These are phyloP conservation scores for Zosterops japonicus DNA, from an alignment of 2,113 vertebrate species.

Conservation along the genomic window DNA sequence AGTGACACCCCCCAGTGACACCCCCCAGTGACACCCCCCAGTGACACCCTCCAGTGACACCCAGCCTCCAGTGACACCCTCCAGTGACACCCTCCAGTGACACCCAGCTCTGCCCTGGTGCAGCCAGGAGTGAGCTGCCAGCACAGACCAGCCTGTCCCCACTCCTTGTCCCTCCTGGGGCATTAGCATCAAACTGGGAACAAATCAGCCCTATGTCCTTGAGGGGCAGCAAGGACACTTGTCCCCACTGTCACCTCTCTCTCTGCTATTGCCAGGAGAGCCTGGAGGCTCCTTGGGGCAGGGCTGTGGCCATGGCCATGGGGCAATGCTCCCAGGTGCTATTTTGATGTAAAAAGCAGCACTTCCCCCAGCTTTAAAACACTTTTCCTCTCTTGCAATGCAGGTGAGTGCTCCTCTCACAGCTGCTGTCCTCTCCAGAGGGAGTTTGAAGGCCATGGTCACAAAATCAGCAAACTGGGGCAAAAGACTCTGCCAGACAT, in stretches of 20 bases:
- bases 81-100: too few relatives aligned
- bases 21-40: too few relatives aligned
- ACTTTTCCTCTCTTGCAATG: neutral
- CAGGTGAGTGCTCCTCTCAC: neutral
- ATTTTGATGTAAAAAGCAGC: neutral
- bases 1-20: neutral
- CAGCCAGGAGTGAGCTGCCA: neutral
- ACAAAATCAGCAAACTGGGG: neutral
- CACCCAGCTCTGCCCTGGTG: neutral
- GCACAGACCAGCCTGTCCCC: too few relatives aligned
- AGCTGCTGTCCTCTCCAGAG: neutral
- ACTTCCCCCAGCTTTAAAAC: neutral
- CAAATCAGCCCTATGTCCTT: neutral
- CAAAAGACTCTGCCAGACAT: neutral
- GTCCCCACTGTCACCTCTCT: neutral
- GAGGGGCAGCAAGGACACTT: neutral
- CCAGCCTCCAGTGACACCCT: neutral
- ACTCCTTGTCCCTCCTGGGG: neutral
- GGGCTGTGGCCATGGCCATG: neutral
- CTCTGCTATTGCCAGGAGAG: neutral
- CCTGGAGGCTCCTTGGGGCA: neutral
- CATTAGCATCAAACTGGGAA: neutral
- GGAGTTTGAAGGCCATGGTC: neutral
- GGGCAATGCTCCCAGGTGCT: neutral
- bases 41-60: neutral